These are phyloP conservation scores for Amphiprion ocellaris DNA, from an alignment of 2,113 vertebrate species.

Conservation along the genomic window DNA sequence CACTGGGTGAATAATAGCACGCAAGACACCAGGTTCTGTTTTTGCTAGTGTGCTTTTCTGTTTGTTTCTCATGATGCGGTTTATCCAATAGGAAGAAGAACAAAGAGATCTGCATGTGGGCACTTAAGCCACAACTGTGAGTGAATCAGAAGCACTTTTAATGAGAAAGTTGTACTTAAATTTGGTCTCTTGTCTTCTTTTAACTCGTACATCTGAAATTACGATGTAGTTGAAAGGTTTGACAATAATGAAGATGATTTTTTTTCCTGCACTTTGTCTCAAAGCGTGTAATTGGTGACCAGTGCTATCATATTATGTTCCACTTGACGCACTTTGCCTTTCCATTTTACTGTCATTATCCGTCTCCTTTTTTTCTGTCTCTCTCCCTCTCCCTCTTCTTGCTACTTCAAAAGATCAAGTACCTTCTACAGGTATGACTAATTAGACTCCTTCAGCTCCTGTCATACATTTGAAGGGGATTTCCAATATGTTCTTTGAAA, in stretches of 20 bases:
- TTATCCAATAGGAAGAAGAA: not conserved
- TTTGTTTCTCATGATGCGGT: constrained; percentile 18
- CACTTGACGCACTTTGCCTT: constrained; percentile 26
- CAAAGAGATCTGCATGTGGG: not conserved
- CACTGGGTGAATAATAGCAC: not conserved
- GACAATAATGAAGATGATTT: too few species aligned
- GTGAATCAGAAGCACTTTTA: constrained; percentile 7
- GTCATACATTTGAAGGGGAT: constrained; percentile 24
- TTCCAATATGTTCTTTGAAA: constrained; percentile 2
- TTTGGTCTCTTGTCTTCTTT: constrained; percentile 8
- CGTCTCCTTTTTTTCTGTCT: not conserved
- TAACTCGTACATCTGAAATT: not conserved
- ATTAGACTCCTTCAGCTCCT: constrained; percentile 1
- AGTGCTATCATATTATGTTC: constrained; percentile 29
- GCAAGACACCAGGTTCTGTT: not conserved
- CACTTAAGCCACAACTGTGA: not conserved
- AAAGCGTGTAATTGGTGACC: constrained; percentile 43
- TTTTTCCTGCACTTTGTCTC: constrained; percentile 1
- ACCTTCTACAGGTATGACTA: not conserved
- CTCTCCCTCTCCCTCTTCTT: not conserved
- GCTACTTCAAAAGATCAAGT: constrained; percentile 13
- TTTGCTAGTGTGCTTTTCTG: not conserved
- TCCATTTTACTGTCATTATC: constrained; percentile 16
- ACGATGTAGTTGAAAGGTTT: not conserved
- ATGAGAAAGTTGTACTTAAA: constrained; percentile 6